Evolutionary conservation across 2,113 vertebrate species (phyloP), one percentile per base, ranked within the genome.

Genomic region (Brachionichthys hirsutus): DNA sequence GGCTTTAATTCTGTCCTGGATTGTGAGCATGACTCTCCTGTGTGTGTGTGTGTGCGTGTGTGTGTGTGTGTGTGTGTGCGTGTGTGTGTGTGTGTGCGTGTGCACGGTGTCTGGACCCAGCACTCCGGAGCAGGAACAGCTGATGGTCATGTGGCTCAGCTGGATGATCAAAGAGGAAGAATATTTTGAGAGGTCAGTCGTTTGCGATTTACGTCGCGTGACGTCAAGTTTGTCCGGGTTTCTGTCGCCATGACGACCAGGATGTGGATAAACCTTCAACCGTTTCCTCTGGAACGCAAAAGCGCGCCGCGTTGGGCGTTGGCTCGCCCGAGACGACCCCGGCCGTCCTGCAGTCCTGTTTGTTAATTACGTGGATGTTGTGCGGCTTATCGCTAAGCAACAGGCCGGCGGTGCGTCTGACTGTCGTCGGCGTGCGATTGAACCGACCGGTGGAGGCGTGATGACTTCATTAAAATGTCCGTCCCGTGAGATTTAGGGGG

Each of bases 101-200:
- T 60, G 38, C 68, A n/a, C n/a, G n/a, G 53, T 50, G 83, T 48
- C 63, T 85, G 61, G n/a, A 30, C 24, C 77, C 63, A 99, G 97
- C 79, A 99, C 95, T 4, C 95, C 96, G 0, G 96, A 98, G 56
- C 97, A 99, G 77, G 97, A 99, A 60, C 96, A 98, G 20, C 89
- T 98, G 54, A 98, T 98, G 94, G 94, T 99, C 14, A 95, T 97
- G 87, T 99, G 97, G 97, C 91, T 99, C 15, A 98, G 95, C 19
- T 99, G 97, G 97, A 99, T 99, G 97, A 99, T 99, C 87, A 98
- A 98, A 84, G 97, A 99, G 75, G 97, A 99, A 83, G 97, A 96
- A 49, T 99, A 99, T 86, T 99, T 99, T 85, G 97, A 99, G 80
- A 99, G 97, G 97, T 99, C 80, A 85, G 66, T n/a, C 4, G 24